phyloP scores from a whole-genome alignment of 2,888 invertebrate species.

The Amphipyra berbera region DNA sequence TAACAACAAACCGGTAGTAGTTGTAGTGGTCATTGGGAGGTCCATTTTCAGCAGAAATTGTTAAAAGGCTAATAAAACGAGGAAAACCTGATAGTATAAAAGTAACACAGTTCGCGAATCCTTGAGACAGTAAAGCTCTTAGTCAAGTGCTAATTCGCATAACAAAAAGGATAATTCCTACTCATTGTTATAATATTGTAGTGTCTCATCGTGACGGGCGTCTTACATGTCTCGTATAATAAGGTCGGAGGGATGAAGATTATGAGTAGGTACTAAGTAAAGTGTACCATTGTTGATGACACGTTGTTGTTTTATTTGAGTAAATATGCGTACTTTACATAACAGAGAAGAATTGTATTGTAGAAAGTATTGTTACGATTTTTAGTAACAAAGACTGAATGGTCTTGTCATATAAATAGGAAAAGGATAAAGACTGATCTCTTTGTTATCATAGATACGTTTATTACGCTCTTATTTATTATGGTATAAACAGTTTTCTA shows the following conservation, averaged over 20 bases:
- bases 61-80: not conserved
- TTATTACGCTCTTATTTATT: too few species aligned
- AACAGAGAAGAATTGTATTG: not conserved
- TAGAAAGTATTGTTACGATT: not conserved
- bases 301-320: conserved; percentile 6
- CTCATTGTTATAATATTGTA: conserved; percentile 30
- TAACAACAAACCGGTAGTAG: too few species aligned
- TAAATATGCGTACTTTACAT: not conserved
- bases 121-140: conserved; percentile 11
- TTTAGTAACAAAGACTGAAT: too few species aligned
- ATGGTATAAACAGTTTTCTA: too few species aligned
- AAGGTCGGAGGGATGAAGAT: conserved; percentile 24
- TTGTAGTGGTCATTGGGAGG: too few species aligned
- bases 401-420: too few species aligned
- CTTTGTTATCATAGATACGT: too few species aligned
- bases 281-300: conserved; percentile 9
- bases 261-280: conserved; percentile 24
- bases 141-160: conserved; percentile 34
- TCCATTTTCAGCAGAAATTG: too few species aligned
- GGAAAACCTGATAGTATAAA: conserved; percentile 5
- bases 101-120: conserved; percentile 11
- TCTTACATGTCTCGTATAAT: conserved; percentile 33
- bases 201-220: conserved; percentile 11
- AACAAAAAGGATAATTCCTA: conserved; percentile 40
- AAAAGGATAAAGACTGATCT: too few species aligned